These are phyloP conservation scores for Chiroxiphia lanceolata DNA, from an alignment of 2,797 vertebrate species.

Conservation along the genomic window DNA sequence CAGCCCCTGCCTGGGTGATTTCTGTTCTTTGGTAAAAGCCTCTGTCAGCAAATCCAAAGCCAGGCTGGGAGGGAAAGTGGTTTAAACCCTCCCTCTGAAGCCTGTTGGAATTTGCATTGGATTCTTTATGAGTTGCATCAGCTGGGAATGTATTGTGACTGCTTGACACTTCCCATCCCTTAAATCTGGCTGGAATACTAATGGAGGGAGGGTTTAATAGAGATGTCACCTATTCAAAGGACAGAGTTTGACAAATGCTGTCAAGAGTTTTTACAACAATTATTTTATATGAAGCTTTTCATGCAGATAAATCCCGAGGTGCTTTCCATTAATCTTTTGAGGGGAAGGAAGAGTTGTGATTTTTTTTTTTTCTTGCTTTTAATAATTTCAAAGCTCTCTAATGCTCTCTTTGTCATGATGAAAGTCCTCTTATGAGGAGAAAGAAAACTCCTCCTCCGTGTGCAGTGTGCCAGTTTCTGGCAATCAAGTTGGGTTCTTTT, in stretches of 20 bases:
- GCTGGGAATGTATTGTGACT: constrained; percentile 38
- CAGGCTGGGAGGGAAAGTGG: neutral
- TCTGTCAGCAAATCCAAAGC: constrained; percentile 43
- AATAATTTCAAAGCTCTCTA: neutral
- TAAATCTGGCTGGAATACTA: constrained; percentile 16
- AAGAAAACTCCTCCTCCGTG: neutral
- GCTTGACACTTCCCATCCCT: constrained; percentile 21
- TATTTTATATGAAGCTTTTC: neutral
- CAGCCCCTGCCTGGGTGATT: neutral
- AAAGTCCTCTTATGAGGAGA: neutral
- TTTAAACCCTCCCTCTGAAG: constrained; percentile 13
- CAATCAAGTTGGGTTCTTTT: neutral
- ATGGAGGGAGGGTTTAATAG: constrained; percentile 8
- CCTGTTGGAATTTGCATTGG: constrained; percentile 46
- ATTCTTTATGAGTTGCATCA: constrained; percentile 36
- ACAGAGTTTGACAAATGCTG: neutral
- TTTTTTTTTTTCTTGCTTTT: neutral
- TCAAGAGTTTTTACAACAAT: constrained; percentile 8
- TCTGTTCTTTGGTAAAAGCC: neutral
- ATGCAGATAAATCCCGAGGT: neutral
- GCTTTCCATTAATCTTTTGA: constrained; percentile 18
- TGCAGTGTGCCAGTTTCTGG: neutral
- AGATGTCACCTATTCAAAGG: constrained; percentile 31
- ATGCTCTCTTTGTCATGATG: neutral
- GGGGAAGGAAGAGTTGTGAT: neutral